Evolutionary conservation across 2,797 vertebrate species (phyloP).

Genomic region (Bovichtus variegatus): DNA sequence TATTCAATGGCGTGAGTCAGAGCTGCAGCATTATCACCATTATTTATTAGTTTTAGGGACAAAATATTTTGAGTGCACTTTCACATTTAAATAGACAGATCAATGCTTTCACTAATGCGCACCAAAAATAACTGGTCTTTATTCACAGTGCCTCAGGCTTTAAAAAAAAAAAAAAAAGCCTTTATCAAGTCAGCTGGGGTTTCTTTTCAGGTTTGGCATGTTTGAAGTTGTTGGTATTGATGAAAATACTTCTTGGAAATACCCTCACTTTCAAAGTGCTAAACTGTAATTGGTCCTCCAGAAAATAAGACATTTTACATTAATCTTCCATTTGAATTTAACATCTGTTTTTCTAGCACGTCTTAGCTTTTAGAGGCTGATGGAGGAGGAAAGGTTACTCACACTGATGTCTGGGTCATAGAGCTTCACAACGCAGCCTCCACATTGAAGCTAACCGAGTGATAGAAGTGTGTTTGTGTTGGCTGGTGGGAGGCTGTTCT

Average conservation of each 20-base stretch:
- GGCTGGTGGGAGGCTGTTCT: conserved; percentile 22
- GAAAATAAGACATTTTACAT: background rate
- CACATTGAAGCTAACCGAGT: background rate
- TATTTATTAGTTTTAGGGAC: too few relatives aligned
- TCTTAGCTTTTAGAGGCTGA: background rate
- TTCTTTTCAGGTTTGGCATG: background rate
- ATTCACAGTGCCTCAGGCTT: background rate
- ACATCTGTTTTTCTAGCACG: too few relatives aligned
- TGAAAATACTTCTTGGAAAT: background rate
- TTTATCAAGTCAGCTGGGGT: background rate
- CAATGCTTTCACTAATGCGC: too few relatives aligned
- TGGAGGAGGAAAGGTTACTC: conserved; percentile 12
- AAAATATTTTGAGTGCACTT: too few relatives aligned
- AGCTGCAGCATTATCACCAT: too few relatives aligned
- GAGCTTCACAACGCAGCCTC: conserved; percentile 13
- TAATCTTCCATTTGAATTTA: background rate
- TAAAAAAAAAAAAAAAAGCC: background rate
- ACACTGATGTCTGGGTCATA: conserved; percentile 25
- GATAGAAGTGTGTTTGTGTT: conserved; percentile 14
- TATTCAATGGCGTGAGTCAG: background rate
- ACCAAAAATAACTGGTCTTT: too few relatives aligned
- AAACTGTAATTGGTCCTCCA: background rate
- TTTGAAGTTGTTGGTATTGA: background rate
- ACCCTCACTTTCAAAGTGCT: background rate
- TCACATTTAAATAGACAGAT: too few relatives aligned